Conservation (phyloP, 2,113 vertebrate species). For the Passer montanus region DNA sequence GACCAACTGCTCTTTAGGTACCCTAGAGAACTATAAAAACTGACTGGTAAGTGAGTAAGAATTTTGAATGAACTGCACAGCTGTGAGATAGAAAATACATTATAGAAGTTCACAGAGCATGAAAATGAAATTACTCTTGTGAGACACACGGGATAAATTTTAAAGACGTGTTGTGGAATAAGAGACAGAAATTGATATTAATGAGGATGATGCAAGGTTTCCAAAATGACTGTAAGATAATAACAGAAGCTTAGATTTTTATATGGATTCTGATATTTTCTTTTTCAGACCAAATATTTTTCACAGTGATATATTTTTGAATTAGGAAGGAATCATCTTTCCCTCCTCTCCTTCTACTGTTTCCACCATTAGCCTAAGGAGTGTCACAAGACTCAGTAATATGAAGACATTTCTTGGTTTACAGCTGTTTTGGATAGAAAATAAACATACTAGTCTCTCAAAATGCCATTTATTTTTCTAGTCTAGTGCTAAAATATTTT, state of each 20-base stretch:
- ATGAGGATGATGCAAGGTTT: not conserved
- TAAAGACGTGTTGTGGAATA: not conserved
- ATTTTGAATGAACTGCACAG: not conserved
- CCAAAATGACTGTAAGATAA: not conserved
- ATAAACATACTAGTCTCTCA: not conserved
- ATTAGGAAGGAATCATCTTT: not conserved
- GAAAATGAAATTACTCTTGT: not conserved
- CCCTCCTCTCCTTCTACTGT: not conserved
- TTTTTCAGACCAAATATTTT: not conserved
- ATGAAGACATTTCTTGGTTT: not conserved
- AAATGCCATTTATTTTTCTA: not conserved
- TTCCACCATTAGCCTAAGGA: not conserved
- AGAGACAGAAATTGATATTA: not conserved
- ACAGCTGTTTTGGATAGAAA: not conserved
- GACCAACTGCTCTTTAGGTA: not conserved
- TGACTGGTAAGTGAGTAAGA: not conserved
- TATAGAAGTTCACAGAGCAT: not conserved
- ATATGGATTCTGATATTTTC: not conserved
- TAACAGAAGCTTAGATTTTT: not conserved
- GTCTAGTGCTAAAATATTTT: not conserved
- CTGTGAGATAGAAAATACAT: slow-evolving; percentile 10
- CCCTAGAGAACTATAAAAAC: not conserved
- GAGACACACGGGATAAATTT: not conserved
- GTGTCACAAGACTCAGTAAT: not conserved
- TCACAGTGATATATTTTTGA: not conserved